Base-by-base conservation (phyloP, 2,113 vertebrate species). In the Epinephelus lanceolatus region DNA sequence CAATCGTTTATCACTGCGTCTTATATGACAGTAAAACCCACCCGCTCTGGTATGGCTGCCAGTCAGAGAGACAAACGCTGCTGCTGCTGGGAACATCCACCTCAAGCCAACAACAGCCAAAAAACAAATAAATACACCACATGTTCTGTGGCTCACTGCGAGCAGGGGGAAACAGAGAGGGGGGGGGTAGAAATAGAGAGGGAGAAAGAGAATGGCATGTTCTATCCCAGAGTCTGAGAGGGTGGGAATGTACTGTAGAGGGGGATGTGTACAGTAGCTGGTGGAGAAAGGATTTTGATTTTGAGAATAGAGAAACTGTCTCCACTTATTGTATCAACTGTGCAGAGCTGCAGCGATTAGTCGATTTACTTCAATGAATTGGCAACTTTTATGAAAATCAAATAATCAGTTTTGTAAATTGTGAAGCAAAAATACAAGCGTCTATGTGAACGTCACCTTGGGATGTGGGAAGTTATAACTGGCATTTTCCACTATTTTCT, bases 11-110 rank as follows among this genome's bases (percentile, higher is more conserved):
- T 15, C 11, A 17, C 25, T 71, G 55, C 27, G 51, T 72, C 30
- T 60, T 84, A 72, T 57, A 11, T 61, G 63, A 80, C 73, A 66
- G 11, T 83, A 53, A 86, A 52, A 23, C 47, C 86, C 72, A 57
- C 37, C 79, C 68, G 70, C 21, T 42, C 81, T 68, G 72, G 56
- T 80, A 49, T 33, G 60, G 66, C 80, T 87, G 80, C 73, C 88
- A 77, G 66, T 81, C 81, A 76, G 21, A 47, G 74, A 85, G 83
- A 83, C 55, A 42, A 76, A 71, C 49, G 49, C 60, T 76, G 71
- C 6, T 80, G 80, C 73, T 86, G 84, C 88, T 91, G 92, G 89
- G 93, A 93, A 94, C 86, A 80, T 94, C 80, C 27, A 86, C 83
- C 88, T 85, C 74, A 65, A 86, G 89, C 90, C 92, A 92, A 83